phyloP scores from a whole-genome alignment of 1,140 invertebrate species.

The Drosophila prosaltans region DNA sequence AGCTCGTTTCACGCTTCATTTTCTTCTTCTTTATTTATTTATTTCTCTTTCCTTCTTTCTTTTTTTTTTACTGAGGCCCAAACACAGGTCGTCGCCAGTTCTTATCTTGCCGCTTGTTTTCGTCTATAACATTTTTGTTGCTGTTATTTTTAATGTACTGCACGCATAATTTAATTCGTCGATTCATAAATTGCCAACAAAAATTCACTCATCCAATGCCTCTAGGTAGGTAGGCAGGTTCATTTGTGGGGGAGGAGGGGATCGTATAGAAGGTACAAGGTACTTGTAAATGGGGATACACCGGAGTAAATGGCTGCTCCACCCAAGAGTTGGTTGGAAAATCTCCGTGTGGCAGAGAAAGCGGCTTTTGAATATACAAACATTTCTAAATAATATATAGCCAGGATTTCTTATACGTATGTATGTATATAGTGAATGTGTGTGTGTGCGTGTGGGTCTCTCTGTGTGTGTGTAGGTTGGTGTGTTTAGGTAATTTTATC shows the following conservation, averaged over 20 bases:
- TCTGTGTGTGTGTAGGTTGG: constrained; percentile 5
- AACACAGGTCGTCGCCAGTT: constrained; percentile 1
- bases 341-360: constrained; percentile 31
- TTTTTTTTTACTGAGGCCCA: constrained; percentile 14
- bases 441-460: background rate
- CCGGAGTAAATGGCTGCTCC: constrained; percentile 9
- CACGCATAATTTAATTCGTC: constrained; percentile 77
- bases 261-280: background rate
- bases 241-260: background rate
- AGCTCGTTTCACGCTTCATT: constrained; percentile 71
- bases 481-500: constrained; percentile 42
- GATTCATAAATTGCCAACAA: constrained; percentile 71
- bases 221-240: constrained; percentile 2
- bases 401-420: constrained; percentile 4
- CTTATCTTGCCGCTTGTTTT: constrained; percentile 28
- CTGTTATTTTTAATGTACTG: constrained; percentile 58
- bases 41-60: background rate
- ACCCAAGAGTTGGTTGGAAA: background rate
- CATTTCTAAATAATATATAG: constrained; percentile 32
- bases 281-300: constrained; percentile 12
- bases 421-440: background rate
- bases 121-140: constrained; percentile 7
- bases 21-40: constrained; percentile 5
- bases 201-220: constrained; percentile 52
- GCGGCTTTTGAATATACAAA: constrained; percentile 50